Percentiles rank a stretch among this genome's conserved stretches.
Conservation (phyloP, 2,888 invertebrate genomes). For the Smittia sp. region DNA sequence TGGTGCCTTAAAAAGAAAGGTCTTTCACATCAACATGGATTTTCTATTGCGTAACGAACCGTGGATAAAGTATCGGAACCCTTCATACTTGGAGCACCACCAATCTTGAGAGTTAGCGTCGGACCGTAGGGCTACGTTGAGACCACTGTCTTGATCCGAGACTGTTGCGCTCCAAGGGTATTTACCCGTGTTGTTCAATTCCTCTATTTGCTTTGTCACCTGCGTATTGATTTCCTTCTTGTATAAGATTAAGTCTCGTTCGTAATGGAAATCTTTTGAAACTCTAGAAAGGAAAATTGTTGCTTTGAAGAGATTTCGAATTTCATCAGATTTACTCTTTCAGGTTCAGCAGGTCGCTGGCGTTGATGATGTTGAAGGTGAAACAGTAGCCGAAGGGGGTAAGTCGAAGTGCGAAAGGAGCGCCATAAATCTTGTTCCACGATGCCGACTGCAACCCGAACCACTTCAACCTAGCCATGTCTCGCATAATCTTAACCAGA, state of each 20-base stretch:
- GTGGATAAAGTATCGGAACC: constrained; percentile 20
- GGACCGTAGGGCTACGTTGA: background rate
- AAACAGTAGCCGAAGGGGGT: constrained; percentile 29
- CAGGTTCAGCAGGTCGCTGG: background rate
- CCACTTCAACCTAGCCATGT: background rate
- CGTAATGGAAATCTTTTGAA: constrained; percentile 14
- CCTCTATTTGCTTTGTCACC: background rate
- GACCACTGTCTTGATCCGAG: constrained; percentile 13
- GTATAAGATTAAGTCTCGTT: background rate
- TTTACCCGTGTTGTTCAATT: background rate
- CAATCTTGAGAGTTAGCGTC: background rate
- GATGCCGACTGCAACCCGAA: background rate
- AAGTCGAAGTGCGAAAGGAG: constrained; percentile 7
- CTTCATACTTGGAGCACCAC: constrained; percentile 29
- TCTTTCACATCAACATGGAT: too few relatives aligned
- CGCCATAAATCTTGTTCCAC: constrained; percentile 30
- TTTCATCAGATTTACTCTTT: constrained; percentile 9
- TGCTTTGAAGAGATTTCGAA: background rate
- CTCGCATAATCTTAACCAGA: background rate
- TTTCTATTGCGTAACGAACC: background rate
- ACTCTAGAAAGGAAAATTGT: constrained; percentile 20
- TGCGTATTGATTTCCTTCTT: constrained; percentile 7
- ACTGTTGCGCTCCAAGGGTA: constrained; percentile 19
- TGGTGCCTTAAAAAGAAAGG: background rate
- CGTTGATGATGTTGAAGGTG: constrained; percentile 22